A percentile compares a stretch with the other conserved stretches of the same genome.
Conservation (phyloP, 2,113 vertebrate species). For the Pterocles burchelli region DNA sequence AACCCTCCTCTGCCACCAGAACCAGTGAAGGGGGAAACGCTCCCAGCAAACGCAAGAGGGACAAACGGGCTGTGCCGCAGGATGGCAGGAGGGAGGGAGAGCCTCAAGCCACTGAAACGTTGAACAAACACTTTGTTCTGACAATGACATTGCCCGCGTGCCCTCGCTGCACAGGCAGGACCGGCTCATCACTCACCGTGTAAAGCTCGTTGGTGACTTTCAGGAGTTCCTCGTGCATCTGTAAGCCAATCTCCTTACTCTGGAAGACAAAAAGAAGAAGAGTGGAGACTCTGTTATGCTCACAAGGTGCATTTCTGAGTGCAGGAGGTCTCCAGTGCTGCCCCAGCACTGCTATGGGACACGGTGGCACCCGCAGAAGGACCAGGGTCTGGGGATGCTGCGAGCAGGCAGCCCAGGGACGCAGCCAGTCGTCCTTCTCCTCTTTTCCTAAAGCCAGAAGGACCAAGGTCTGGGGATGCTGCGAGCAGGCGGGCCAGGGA, state of each 20-base stretch:
- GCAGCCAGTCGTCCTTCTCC: no score
- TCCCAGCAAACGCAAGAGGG: accelerated
- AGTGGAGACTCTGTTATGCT: neutral
- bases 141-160: accelerated
- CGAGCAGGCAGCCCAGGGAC: no score
- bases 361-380: no score
- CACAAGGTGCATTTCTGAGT: neutral
- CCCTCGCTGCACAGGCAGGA: neutral
- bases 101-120: accelerated
- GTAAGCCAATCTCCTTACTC: conserved; percentile 95
- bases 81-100: neutral
- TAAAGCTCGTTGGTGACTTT: conserved; percentile 98
- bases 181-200: conserved; percentile 81
- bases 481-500: neutral
- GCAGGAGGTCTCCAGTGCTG: no score
- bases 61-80: accelerated
- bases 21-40: accelerated
- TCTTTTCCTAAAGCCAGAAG: no score
- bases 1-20: neutral
- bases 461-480: neutral
- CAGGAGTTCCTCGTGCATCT: conserved; percentile 94
- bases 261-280: conserved; percentile 67
- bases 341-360: no score
- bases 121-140: no score
- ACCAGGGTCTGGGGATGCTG: no score